Conservation (phyloP, 2,797 vertebrate genomes). For the Loriculus beryllinus region DNA sequence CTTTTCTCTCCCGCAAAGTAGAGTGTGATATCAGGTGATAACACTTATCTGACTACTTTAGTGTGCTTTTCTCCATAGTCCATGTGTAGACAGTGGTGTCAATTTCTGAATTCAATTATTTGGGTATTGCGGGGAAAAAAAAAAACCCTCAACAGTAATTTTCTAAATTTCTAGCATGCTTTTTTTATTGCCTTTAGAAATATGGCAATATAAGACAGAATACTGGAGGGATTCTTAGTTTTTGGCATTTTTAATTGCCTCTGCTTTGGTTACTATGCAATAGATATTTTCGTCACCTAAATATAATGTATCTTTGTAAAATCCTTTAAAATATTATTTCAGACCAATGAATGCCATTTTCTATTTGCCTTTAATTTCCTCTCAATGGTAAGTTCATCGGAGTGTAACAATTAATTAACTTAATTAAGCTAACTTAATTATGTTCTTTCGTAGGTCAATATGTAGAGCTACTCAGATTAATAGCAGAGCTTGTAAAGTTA, state of each 20-base stretch:
- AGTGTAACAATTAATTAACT: conserved; percentile 88
- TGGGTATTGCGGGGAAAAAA: neutral
- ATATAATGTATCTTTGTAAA: conserved; percentile 64
- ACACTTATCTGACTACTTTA: neutral
- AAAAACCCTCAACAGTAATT: neutral
- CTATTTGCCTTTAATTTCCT: conserved; percentile 87
- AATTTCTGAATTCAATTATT: neutral
- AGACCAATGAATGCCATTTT: conserved; percentile 82
- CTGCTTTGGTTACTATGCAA: conserved; percentile 52
- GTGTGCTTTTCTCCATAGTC: neutral
- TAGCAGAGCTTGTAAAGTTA: conserved; percentile 82
- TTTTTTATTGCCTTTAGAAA: conserved; percentile 27
- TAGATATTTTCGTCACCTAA: conserved; percentile 46
- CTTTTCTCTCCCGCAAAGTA: neutral
- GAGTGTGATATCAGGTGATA: neutral
- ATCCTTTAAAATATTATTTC: conserved; percentile 75
- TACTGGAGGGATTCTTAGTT: conserved; percentile 22
- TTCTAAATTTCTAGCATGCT: neutral
- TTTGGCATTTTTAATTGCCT: conserved; percentile 57
- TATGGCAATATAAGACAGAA: neutral
- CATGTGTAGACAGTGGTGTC: neutral
- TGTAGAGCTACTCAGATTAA: conserved; percentile 84
- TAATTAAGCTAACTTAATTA: conserved; percentile 92
- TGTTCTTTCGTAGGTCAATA: conserved; percentile 84
- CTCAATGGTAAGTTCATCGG: conserved; percentile 79